Conservation (phyloP, 2,113 vertebrate genomes). For the Oreocharis arfaki region DNA sequence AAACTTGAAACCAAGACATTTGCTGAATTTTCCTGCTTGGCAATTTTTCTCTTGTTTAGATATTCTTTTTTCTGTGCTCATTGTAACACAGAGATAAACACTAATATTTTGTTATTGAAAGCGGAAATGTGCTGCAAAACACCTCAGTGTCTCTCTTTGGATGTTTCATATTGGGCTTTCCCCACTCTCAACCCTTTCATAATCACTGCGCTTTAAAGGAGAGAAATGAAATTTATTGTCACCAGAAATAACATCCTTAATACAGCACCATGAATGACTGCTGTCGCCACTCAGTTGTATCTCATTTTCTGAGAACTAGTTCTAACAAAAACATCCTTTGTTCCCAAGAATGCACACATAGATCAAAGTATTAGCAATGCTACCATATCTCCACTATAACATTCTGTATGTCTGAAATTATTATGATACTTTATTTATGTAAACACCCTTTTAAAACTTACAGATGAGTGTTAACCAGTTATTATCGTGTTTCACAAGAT, state of each 20-base stretch:
- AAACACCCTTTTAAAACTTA: conserved; percentile 5
- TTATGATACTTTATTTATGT: background rate
- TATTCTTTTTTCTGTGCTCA: background rate
- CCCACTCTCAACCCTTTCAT: background rate
- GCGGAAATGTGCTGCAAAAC: background rate
- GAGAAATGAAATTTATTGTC: background rate
- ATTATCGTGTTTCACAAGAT: background rate
- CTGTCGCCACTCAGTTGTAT: background rate
- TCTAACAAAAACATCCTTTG: background rate
- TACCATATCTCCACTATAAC: background rate
- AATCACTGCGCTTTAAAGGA: background rate
- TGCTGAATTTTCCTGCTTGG: background rate
- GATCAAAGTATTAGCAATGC: background rate
- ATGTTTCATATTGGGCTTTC: background rate
- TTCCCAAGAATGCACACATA: background rate
- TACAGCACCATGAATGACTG: background rate
- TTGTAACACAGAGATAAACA: background rate
- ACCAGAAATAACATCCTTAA: background rate
- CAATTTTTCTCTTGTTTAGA: background rate
- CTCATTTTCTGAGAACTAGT: background rate
- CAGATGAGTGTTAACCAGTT: background rate
- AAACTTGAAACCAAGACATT: background rate
- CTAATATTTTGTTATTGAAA: background rate
- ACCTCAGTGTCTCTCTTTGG: background rate
- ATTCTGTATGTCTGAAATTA: background rate